Evolutionary conservation across 2,797 vertebrate genomes (phyloP), one percentile per base, ranked within the genome.

Genomic region (Pseudochirops cupreus): DNA sequence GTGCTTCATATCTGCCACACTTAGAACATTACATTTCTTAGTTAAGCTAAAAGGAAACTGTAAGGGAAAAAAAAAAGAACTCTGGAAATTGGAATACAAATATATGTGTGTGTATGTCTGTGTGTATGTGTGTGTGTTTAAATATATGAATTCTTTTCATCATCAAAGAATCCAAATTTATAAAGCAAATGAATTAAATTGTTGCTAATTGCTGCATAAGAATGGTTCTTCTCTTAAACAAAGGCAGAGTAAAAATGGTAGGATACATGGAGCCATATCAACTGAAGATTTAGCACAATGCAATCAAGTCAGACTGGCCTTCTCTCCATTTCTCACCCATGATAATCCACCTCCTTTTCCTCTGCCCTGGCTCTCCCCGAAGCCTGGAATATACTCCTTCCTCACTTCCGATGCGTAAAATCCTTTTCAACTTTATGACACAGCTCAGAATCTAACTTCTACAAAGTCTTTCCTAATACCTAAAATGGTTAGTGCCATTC

Each of bases 11-110:
- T 50, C 39, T 87, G 39, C 39, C 3, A 12, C 26, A 46, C 9
- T 87, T 87, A 50, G 39, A 87, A 87, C 59, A 10, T 90, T 92
- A 39, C 18, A 90, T 21, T 91, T 29, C 31, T 92, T 82, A 11
- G 14, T 28, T 92, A 94, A 56, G 31, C 91, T 92, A 12, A 50
- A 21, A 11, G 93, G 93, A 95, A 55, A 29, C 3, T 55, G 89
- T 0, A 92, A 89, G 11, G 21, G 14, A 28, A 91, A 93, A 91
- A 54, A 91, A 93, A 91, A 54, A 91, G n/a, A 95, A 93, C 89
- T 11, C 56, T 55, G 90, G 28, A 1, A 67, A 93, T 14, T 92
- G 1, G 92, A 91, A 12, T 91, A 95, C 2, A 91, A 89, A 96
- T 94, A 53, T 53, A 53, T 53, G 53, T 53, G 53, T 53, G 6